phyloP scores from a whole-genome alignment of 2,888 invertebrate genomes.

The Anagyrus pseudococci region DNA sequence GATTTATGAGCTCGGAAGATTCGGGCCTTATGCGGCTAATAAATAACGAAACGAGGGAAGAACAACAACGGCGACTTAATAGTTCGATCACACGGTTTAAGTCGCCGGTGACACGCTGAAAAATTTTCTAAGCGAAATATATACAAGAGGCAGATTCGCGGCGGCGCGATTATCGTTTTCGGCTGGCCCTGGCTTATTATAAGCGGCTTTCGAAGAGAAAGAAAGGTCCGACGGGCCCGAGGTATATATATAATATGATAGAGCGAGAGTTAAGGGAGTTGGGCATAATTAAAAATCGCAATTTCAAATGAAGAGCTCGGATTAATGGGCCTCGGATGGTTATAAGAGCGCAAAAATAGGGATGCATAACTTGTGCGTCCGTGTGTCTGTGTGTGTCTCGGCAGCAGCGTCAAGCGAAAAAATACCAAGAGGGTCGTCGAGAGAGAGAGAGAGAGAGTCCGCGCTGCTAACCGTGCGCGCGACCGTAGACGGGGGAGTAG shows the following conservation, averaged over 20 bases:
- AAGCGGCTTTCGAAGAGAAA: too few species aligned
- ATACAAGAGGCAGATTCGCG: not conserved
- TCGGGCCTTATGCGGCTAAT: too few species aligned
- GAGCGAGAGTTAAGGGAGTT: too few species aligned
- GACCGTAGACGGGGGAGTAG: conserved; percentile 8
- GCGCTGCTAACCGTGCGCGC: not conserved
- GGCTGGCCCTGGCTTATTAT: too few species aligned
- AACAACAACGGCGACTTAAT: not conserved
- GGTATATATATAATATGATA: too few species aligned
- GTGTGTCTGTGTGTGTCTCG: too few species aligned
- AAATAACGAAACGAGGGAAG: too few species aligned
- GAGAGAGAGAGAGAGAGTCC: not conserved
- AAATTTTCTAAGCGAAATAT: not conserved
- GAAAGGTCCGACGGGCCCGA: too few species aligned
- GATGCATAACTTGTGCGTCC: not conserved
- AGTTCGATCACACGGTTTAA: not conserved
- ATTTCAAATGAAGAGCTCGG: conserved; percentile 37
- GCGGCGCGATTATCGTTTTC: not conserved
- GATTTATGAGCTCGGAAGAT: too few species aligned
- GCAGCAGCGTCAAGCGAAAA: too few species aligned
- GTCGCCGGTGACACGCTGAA: not conserved
- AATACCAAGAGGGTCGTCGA: not conserved
- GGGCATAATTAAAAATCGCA: conserved; percentile 32
- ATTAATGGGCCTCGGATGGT: conserved; percentile 31
- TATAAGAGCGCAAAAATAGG: conserved; percentile 2